Evolutionary conservation across 1,140 invertebrate species (phyloP).

Genomic region (Ceratitis capitata): DNA sequence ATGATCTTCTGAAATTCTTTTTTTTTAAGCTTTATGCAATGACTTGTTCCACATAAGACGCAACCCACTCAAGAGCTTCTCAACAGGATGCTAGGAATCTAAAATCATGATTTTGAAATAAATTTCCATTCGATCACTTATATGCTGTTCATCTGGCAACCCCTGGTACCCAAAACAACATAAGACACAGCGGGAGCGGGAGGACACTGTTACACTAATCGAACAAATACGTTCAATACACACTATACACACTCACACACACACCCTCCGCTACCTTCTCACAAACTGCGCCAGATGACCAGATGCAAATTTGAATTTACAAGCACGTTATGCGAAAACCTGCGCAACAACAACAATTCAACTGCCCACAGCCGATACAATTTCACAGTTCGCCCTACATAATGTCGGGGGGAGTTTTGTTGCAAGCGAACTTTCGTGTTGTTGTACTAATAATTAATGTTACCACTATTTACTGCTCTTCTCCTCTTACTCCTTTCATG

Average conservation of each 20-base stretch:
- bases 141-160: background rate
- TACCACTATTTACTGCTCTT: background rate
- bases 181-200: background rate
- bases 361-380: background rate
- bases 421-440: slow-evolving; percentile 32
- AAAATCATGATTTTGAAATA: no score
- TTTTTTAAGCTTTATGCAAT: no score
- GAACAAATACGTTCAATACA: slow-evolving; percentile 7
- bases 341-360: background rate
- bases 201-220: background rate
- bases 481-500: background rate
- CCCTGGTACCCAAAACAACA: background rate
- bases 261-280: background rate
- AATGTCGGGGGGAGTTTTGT: background rate
- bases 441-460: slow-evolving; percentile 16
- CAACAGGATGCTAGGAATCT: no score
- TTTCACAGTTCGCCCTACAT: slow-evolving; percentile 15
- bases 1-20: no score
- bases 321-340: slow-evolving; percentile 55
- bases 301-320: slow-evolving; percentile 59
- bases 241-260: background rate
- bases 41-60: no score
- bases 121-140: background rate
- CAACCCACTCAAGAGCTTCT: no score
- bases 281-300: background rate